A percentile compares a stretch with the other conserved stretches of the same genome.
phyloP scores from a whole-genome alignment of 2,797 vertebrate genomes.

The Sebastiscus tertius region DNA sequence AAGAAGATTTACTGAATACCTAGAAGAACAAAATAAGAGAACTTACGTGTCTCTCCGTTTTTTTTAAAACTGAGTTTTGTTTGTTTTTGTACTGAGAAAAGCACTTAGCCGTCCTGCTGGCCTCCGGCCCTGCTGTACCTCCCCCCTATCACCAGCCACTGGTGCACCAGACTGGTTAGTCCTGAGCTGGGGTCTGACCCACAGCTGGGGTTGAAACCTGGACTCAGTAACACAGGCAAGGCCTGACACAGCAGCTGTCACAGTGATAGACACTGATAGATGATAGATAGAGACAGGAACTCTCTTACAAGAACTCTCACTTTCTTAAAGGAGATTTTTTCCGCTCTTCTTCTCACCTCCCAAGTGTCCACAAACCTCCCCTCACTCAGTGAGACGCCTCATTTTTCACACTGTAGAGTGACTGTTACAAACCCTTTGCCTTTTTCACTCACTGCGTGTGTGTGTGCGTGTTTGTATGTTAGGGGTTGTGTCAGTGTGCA shows the following conservation, averaged over 20 bases:
- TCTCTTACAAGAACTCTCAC: constrained; percentile 81
- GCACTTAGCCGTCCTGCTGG: constrained; percentile 97
- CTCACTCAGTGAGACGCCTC: constrained; percentile 91
- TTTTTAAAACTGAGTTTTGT: constrained; percentile 78
- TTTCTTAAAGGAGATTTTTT: constrained; percentile 82
- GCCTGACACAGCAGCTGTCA: constrained; percentile 82
- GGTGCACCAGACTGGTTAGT: constrained; percentile 82
- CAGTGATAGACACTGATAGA: constrained; percentile 82
- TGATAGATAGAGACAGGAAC: constrained; percentile 81
- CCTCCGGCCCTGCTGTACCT: constrained; percentile 91
- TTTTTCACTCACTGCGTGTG: constrained; percentile 84
- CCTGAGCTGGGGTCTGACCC: constrained; percentile 80
- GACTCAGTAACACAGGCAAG: constrained; percentile 79
- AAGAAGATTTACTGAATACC: constrained; percentile 80
- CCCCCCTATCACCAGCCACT: constrained; percentile 91
- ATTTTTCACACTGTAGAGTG: constrained; percentile 96
- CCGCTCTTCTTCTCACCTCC: constrained; percentile 85
- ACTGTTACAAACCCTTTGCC: constrained; percentile 98
- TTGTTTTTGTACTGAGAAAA: constrained; percentile 88
- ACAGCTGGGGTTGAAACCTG: constrained; percentile 75
- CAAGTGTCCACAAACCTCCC: constrained; percentile 95
- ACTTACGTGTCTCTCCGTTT: constrained; percentile 78
- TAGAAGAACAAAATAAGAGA: constrained; percentile 83
- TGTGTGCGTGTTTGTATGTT: constrained; percentile 69
- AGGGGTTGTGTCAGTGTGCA: constrained; percentile 74